phyloP scores from a whole-genome alignment of 2,113 vertebrate genomes.

The Leiothrix lutea region DNA sequence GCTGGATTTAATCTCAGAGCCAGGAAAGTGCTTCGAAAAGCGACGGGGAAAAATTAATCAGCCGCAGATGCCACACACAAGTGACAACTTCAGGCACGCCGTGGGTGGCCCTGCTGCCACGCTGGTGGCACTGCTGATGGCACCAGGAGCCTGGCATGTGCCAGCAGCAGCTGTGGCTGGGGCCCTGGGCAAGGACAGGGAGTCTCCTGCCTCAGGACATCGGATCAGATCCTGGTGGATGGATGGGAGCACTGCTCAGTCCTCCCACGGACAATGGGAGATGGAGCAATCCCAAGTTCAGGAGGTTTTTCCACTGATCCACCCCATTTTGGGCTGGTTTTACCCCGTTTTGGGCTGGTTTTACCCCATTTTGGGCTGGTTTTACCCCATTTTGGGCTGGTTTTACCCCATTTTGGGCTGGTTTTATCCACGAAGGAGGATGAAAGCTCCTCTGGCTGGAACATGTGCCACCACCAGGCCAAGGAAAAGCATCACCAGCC shows the following conservation, averaged over 20 bases:
- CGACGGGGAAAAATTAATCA: fast-evolving
- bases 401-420: too few species aligned
- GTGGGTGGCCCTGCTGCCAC: fast-evolving
- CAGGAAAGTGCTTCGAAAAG: background rate
- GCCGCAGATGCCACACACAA: fast-evolving
- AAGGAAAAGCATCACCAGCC: background rate
- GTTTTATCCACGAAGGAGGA: too few species aligned
- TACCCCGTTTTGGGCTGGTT: too few species aligned
- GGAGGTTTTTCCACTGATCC: background rate
- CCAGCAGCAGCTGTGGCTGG: background rate
- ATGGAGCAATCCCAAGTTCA: background rate
- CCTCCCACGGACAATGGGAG: fast-evolving
- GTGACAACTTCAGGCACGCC: background rate
- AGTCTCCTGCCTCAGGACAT: fast-evolving
- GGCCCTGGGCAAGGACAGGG: background rate
- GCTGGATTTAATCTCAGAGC: background rate
- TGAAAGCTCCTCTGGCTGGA: background rate
- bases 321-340: too few species aligned
- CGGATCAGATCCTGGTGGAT: fast-evolving
- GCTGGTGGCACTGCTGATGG: fast-evolving
- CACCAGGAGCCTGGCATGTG: background rate
- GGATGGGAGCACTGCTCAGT: fast-evolving
- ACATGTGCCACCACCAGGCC: background rate
- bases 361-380: too few species aligned
- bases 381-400: too few species aligned